phyloP scores from a whole-genome alignment of 1,140 invertebrate genomes.

The Caerostris darwini region DNA sequence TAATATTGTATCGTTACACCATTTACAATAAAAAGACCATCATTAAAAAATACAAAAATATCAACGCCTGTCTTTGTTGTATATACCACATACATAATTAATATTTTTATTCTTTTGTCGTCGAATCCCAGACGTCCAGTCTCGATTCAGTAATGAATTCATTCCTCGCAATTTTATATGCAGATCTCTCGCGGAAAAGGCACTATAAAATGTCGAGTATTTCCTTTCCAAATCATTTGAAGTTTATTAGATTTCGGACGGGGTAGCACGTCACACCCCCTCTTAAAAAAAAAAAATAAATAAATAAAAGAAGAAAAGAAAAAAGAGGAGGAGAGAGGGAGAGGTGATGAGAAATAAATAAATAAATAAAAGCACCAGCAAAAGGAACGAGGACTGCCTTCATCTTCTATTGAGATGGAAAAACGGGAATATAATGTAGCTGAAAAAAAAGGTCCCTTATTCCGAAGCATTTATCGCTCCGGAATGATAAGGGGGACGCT shows the following conservation, averaged over 20 bases:
- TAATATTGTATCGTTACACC: too few relatives aligned
- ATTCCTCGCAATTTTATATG: conserved; percentile 19
- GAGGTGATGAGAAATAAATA: conserved; percentile 27
- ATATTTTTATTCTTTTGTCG: too few relatives aligned
- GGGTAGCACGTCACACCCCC: not conserved
- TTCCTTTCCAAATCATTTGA: conserved; percentile 39
- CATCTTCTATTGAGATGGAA: conserved; percentile 55
- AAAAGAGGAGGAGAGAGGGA: not conserved
- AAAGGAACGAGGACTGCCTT: not conserved
- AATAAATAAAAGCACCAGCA: conserved; percentile 16
- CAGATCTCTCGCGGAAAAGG: not conserved
- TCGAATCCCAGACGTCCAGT: not conserved
- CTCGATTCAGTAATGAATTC: not conserved
- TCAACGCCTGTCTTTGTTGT: too few relatives aligned
- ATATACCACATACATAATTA: too few relatives aligned
- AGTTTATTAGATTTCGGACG: conserved; percentile 26
- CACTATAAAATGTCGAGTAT: conserved; percentile 25
- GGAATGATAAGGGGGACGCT: conserved; percentile 38
- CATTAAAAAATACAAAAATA: too few relatives aligned
- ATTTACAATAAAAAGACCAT: too few relatives aligned
- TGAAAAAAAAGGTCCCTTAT: conserved; percentile 37
- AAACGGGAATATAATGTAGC: conserved; percentile 48
- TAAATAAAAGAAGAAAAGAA: too few relatives aligned
- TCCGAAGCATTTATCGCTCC: conserved; percentile 26
- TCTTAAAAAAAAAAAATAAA: too few relatives aligned